Evolutionary conservation across 92 coral and sea anemone genomes (phyloP), one percentile per base, ranked within the genome.

Genomic region (Epizoanthus fatuus): DNA sequence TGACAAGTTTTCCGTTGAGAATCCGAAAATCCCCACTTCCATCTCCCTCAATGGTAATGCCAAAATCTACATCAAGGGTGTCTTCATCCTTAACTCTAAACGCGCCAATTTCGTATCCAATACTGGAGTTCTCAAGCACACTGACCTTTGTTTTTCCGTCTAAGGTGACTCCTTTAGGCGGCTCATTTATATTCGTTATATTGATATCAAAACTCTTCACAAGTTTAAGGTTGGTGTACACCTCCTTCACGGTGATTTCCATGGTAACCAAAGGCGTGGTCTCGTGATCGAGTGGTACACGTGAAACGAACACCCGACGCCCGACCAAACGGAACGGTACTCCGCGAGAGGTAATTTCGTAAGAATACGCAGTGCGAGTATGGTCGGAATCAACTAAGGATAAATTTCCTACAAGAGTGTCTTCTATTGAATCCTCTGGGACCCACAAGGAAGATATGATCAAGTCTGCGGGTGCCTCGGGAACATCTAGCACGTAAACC

Each of bases 201-300:
- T 79, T 63, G 12, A 92, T 59, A 71, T 92, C 90, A 60, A 90
- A 65, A 71, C 44, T 89, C 59, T 86, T 92, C 1, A 86, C 92
- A 60, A 92, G 74, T 70, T 63, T 44, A 15, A 90, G 89, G 62
- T 75, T 67, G 3, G 93, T 87, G 79, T 80, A 79, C 8, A 90
- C 79, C 67, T 92, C 93, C 54, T 87, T 79, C 37, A 80, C 89
- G n/a, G 88, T 90, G 49, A 92, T 65, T 55, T 90, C 91, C 64
- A 92, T 65, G n/a, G 95, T 92, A 22, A 92, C 79, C 35, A 92
- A 59, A 25, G 95, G 95, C 32, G 95, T 81, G 16, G 82, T 70
- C 87, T 92, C 95, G 86, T 92, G 93, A 72, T 92, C 93, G 32
- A 92, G 67, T 22, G 95, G 88, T 39, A 67, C 64, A 29, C 95